phyloP scores from a whole-genome alignment of 2,797 vertebrate genomes.

The Phrynocephalus guinanensis region DNA sequence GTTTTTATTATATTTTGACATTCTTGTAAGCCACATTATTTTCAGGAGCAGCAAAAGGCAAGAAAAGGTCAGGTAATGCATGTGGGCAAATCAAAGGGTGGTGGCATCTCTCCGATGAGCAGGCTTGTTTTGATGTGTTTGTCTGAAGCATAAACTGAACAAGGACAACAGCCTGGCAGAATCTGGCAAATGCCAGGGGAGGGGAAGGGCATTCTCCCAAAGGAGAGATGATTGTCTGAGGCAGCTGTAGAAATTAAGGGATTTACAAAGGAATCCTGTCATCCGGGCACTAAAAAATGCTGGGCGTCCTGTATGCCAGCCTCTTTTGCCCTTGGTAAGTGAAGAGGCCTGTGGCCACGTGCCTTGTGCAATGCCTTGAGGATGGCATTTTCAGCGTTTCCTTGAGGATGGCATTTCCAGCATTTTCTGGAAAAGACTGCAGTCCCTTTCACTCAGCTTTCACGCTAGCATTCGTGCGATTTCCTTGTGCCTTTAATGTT shows the following conservation, averaged over 20 bases:
- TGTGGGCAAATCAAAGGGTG: neutral
- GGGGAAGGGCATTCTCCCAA: neutral
- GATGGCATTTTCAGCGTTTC: conserved; percentile 48
- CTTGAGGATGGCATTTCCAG: conserved; percentile 15
- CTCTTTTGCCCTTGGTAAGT: neutral
- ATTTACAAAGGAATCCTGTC: neutral
- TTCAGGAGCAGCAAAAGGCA: neutral
- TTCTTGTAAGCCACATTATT: too few relatives aligned
- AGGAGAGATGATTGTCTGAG: neutral
- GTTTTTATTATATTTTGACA: too few relatives aligned
- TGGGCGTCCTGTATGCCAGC: neutral
- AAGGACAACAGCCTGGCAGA: neutral
- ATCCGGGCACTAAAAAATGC: neutral
- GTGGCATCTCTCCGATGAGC: neutral
- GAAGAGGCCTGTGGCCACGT: neutral
- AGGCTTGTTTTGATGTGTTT: neutral
- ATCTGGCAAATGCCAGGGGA: neutral
- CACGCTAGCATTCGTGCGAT: conserved; percentile 65
- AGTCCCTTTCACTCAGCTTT: conserved; percentile 9
- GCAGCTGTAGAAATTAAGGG: neutral
- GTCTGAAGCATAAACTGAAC: neutral
- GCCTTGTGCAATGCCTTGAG: neutral
- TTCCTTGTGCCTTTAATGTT: conserved; percentile 52
- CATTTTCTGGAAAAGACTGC: conserved; percentile 39
- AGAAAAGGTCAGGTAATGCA: neutral